Evolutionary conservation across 2,888 invertebrate species (phyloP).

Genomic region (Monopis laevigella): DNA sequence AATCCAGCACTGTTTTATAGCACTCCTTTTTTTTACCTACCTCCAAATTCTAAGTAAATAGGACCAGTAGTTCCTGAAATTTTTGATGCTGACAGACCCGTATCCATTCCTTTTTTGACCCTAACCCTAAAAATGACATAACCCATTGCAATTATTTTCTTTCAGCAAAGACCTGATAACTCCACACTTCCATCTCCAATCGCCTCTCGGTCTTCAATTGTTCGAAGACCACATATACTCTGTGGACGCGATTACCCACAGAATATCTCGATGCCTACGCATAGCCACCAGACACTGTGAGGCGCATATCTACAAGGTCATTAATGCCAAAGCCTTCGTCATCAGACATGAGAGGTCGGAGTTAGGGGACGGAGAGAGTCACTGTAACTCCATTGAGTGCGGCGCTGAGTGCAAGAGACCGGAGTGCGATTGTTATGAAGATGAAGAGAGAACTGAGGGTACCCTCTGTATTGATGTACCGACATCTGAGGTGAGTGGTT

Average conservation of each 20-base stretch:
- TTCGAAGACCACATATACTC: conserved; percentile 84
- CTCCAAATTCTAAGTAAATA: too few relatives aligned
- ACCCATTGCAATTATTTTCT: too few relatives aligned
- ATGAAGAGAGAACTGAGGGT: neutral
- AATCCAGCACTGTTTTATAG: too few relatives aligned
- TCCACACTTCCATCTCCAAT: conserved; percentile 46
- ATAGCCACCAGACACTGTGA: conserved; percentile 60
- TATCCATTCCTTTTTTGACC: too few relatives aligned
- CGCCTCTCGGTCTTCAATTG: conserved; percentile 73
- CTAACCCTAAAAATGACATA: too few relatives aligned
- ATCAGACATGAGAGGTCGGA: neutral
- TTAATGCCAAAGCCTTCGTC: conserved; percentile 24
- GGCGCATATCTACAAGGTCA: conserved; percentile 44
- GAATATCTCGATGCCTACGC: conserved; percentile 68
- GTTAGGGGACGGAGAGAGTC: neutral
- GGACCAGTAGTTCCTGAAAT: too few relatives aligned
- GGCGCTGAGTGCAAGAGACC: neutral
- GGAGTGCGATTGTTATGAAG: neutral
- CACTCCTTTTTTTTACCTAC: too few relatives aligned
- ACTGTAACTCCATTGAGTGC: neutral
- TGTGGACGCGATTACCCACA: conserved; percentile 61
- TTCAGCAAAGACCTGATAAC: conserved; percentile 47
- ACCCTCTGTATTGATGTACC: neutral
- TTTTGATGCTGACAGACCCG: too few relatives aligned
- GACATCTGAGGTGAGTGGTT: neutral